Evolutionary conservation across 2,797 vertebrate genomes (phyloP).

Genomic region (Thaleichthys pacificus): DNA sequence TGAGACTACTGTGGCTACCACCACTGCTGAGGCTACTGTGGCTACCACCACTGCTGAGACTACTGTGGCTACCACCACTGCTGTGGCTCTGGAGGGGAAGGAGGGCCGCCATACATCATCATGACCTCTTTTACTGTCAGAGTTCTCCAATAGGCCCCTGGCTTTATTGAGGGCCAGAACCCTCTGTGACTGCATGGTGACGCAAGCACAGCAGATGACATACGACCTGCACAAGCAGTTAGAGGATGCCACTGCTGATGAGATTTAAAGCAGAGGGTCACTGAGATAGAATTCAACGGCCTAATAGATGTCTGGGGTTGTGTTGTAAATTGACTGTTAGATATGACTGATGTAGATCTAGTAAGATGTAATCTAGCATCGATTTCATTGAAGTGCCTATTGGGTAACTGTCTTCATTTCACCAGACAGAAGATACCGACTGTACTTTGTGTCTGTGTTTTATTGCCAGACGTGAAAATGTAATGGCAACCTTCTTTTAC

Average conservation of each 20-base stretch:
- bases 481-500: conserved; percentile 53
- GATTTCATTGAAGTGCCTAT: conserved; percentile 58
- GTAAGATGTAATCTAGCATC: conserved; percentile 56
- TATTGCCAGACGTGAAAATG: conserved; percentile 53
- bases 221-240: conserved; percentile 24
- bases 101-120: conserved; percentile 22
- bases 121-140: conserved; percentile 24
- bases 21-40: background rate
- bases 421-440: conserved; percentile 53
- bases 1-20: background rate
- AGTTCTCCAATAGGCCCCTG: background rate
- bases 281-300: conserved; percentile 33
- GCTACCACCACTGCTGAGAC: background rate
- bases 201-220: background rate
- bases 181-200: background rate
- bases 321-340: conserved; percentile 35
- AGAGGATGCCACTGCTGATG: conserved; percentile 31
- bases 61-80: too few species aligned
- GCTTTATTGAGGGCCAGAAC: background rate
- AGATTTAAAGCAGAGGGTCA: conserved; percentile 27
- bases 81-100: conserved; percentile 6
- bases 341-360: conserved; percentile 56
- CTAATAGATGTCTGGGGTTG: conserved; percentile 40
- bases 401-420: conserved; percentile 52
- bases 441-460: conserved; percentile 50